These are phyloP conservation scores for Talpa occidentalis DNA, from an alignment of 2,113 vertebrate species.

Conservation along the genomic window DNA sequence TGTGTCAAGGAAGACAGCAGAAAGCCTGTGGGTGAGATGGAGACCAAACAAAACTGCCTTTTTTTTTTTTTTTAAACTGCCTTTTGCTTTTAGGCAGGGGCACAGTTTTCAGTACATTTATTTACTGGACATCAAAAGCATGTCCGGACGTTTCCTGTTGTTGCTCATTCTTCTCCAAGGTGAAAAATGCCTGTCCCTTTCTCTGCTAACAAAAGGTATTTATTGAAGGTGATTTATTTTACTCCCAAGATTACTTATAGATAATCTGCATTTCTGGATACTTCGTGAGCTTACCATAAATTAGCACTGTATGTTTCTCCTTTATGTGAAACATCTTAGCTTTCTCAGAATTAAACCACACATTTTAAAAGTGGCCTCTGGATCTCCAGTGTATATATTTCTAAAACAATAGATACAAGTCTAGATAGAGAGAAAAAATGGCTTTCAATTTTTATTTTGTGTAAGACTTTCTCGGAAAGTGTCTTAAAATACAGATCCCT, in stretches of 20 bases:
- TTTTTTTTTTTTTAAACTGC: too few species aligned
- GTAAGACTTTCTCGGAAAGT: neutral
- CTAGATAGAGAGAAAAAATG: conserved; percentile 8
- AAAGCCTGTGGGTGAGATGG: neutral
- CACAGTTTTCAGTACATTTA: neutral
- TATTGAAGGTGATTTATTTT: neutral
- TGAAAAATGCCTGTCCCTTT: conserved; percentile 58
- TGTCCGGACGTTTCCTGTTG: neutral
- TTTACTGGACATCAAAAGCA: neutral
- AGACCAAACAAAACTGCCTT: neutral
- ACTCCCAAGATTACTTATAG: neutral
- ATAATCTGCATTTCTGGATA: neutral
- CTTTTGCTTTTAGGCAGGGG: neutral
- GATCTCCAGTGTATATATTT: neutral
- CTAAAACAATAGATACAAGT: neutral
- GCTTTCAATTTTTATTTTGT: conserved; percentile 3
- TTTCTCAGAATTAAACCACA: conserved; percentile 19
- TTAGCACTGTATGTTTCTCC: neutral
- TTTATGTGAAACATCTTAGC: neutral
- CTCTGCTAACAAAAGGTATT: conserved; percentile 4
- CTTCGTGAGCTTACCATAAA: neutral
- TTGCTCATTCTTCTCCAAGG: conserved; percentile 48
- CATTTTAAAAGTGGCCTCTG: neutral
- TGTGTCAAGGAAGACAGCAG: too few species aligned
- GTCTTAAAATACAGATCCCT: conserved; percentile 38